Base-by-base conservation (phyloP, 2,888 invertebrate genomes). In the Kuschelorhynchus macadamiae region DNA sequence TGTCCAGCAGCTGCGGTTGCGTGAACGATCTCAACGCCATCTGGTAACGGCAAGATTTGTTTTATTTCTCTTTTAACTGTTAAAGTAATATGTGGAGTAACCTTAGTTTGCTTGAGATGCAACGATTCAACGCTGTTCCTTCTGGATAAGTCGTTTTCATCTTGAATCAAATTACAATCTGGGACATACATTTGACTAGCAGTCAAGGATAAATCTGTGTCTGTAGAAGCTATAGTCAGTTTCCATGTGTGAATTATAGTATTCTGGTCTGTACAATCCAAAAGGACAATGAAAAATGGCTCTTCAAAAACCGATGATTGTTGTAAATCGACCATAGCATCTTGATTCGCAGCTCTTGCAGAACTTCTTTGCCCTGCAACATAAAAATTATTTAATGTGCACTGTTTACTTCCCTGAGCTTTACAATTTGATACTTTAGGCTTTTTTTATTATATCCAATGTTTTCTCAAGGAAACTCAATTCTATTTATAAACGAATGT, bases 161-260 rank as follows among this genome's bases (percentile, higher is more conserved):
- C 94, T 81, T 94, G 94, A 0, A 94, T 90, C 32, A 95, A 81
- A 71, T 93, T 93, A 72, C 92, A 93, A 79, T 95, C 95, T 1
- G 94, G 94, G 5, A 95, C 94, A 82, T 95, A 95, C 93, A 94
- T 93, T 87, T 94, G 93, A 75, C 94, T 94, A 76, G 91, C 92
- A 1, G 82, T 82, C 33, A 84, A 70, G 8, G 81, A 75, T 55
- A 79, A 71, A 69, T 84, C 83, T 7, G 78, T 74, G 65, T 84
- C 84, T 14, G 79, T 82, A 0, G 96, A 97, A 0, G 96, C 93
- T 65, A 97, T 96, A 0, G 93, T 92, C 33, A 98, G 87, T 75
- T 94, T 89, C 97, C 98, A 98, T 95, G 97, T 98, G 80, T 98
- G 96, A 11, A 98, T 90, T 0, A 93, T 92, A 36, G 93, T 93